Base-by-base conservation (phyloP, 1,140 invertebrate genomes). In the Leptinotarsa defecta region DNA sequence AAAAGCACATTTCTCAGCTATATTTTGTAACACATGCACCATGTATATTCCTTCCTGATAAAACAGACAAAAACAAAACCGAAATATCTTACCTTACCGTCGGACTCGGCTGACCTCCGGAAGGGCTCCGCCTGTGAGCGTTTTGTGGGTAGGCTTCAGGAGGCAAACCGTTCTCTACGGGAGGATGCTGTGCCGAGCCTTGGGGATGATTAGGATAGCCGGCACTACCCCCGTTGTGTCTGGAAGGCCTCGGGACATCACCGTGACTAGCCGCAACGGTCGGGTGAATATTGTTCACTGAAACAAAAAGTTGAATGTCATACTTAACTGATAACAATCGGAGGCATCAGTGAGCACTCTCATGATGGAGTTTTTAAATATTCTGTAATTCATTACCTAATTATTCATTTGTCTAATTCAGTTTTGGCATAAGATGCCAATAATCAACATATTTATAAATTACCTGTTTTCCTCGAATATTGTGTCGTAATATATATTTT, bases 241-340 rank as follows among this genome's bases (percentile, higher is more conserved):
- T 81, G 4, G 86, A 76, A 64, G 85, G 80, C 76, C 88, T 80
- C 2, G 86, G 76, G 52, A 86, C 83, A 70, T 85, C 87, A 5
- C 80, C 78, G 74, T 88, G 87, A 49, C 84, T 83, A 24, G 85
- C 84, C 74, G 86, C 85, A 1, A 87, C 85, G 19, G 85, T 83
- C 8, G 88, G 86, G 77, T 89, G 88, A 79, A 89, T 88, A 71
- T 89, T 89, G 75, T 89, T 89, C 17, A 86, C 87, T 89, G 75
- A 24, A 65, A 65, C 4, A 17, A 13, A 62, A 11, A 62, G 17
- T 62, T 62, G 17, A n/a, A n/a, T 62, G 61, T 62, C 61, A 15
- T 4, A 62, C 17, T 62, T 17, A 17, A 17, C 15, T 20, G 17
- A 62, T 62, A 34, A 11, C 6, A 34, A 34, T 34, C 1, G 34